Evolutionary conservation across 2,113 vertebrate genomes (phyloP), one percentile per base, ranked within the genome.

Genomic region (Oriolus oriolus): DNA sequence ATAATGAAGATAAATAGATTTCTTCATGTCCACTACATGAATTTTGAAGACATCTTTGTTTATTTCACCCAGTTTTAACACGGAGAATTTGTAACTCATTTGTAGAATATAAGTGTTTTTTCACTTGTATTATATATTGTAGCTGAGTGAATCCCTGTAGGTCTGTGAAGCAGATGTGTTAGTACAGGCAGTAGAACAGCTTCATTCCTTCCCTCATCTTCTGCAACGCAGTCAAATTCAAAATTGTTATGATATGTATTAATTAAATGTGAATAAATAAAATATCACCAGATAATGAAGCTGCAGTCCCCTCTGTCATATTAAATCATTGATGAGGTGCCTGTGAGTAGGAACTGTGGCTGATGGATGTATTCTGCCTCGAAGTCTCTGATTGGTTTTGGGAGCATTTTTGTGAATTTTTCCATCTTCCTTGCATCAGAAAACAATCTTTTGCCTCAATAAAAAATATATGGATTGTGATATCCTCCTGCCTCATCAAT

Each of bases 161-260:
- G 90, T 96, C 96, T 97, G 95, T 75, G 93, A 80, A 96, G 92
- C 96, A 97, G 95, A 97, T 97, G 93, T 96, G 97, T 97, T 95
- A 93, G 81, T 78, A 76, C 60, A 95, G 78, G 74, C 64, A 1
- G 35, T 84, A 41, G 82, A 95, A 94, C 78, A 82, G 76, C 78
- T 95, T 95, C 74, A 85, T 96, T 97, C 81, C 77, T 93, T 87
- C 47, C 52, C 74, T 94, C 64, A 12, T 73, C 78, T 96, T 89
- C 93, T 96, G 95, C 94, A 95, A 70, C 84, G 84, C 96, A 94
- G 95, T 95, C 85, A 60, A 91, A 77, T 95, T 96, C 92, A 0
- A 0, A 87, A 88, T 95, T 91, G 87, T 96, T 96, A 82, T 87
- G 81, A 73, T 94, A 86, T 28, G 57, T 74, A 87, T 68, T 96